Evolutionary conservation across 1,140 invertebrate species (phyloP).

Genomic region (Camponotus pennsylvanicus): DNA sequence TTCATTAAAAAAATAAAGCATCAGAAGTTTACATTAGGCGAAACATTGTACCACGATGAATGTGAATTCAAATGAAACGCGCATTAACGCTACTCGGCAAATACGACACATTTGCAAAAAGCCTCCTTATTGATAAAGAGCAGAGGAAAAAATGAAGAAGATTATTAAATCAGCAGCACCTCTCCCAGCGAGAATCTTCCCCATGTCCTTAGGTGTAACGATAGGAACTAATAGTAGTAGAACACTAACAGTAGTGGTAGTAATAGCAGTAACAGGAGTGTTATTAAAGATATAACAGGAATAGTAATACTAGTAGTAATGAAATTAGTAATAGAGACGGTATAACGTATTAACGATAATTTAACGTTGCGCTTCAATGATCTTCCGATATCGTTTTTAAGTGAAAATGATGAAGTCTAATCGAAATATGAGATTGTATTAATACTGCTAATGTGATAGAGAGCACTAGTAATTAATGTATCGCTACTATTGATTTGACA

Average conservation of each 20-base stretch:
- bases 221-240: slow-evolving; percentile 24
- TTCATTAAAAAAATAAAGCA: slow-evolving; percentile 21
- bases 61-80: neutral
- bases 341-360: slow-evolving; percentile 33
- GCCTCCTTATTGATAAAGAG: slow-evolving; percentile 33
- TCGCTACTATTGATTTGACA: slow-evolving; percentile 67
- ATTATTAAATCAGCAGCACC: slow-evolving; percentile 21
- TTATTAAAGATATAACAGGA: slow-evolving; percentile 11
- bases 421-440: slow-evolving; percentile 61
- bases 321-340: slow-evolving; percentile 32
- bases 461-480: slow-evolving; percentile 72
- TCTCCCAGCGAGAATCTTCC: slow-evolving; percentile 10
- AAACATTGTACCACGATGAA: neutral
- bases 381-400: slow-evolving; percentile 27
- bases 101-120: slow-evolving; percentile 47
- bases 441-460: slow-evolving; percentile 72
- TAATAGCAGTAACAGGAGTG: slow-evolving; percentile 20
- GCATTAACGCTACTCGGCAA: slow-evolving; percentile 47
- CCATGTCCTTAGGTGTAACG: slow-evolving; percentile 31
- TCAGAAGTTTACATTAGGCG: slow-evolving; percentile 1
- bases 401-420: slow-evolving; percentile 52
- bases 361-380: slow-evolving; percentile 48
- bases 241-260: slow-evolving; percentile 38
- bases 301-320: slow-evolving; percentile 25
- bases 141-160: neutral